Evolutionary conservation across 2,888 invertebrate genomes (phyloP).

Genomic region (Nowickia ferox): DNA sequence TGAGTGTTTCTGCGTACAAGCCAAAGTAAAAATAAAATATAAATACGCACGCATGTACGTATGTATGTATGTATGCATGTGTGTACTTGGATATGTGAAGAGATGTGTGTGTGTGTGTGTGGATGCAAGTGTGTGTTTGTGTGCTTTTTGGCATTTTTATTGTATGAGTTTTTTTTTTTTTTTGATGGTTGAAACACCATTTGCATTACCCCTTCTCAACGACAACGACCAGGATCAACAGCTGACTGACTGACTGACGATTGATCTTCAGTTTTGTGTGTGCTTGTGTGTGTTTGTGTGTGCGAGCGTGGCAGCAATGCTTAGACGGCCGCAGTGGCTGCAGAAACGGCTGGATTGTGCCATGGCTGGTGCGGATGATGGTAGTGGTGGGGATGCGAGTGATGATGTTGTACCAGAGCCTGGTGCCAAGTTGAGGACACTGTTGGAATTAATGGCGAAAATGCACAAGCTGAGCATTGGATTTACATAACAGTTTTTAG

Average conservation of each 20-base stretch:
- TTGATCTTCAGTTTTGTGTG: constrained; percentile 34
- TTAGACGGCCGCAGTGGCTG: constrained; percentile 82
- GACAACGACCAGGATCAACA: constrained; percentile 27
- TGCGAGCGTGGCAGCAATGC: constrained; percentile 45
- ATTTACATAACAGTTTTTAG: constrained; percentile 68
- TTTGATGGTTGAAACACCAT: background rate
- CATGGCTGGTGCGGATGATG: constrained; percentile 82
- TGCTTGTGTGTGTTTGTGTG: constrained; percentile 10
- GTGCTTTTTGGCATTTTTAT: background rate
- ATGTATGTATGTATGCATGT: background rate
- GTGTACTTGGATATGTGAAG: background rate
- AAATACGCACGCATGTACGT: background rate
- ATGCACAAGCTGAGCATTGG: constrained; percentile 82
- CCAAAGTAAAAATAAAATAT: no score
- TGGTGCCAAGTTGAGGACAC: constrained; percentile 83
- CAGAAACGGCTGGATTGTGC: constrained; percentile 82
- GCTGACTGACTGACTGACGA: constrained; percentile 23
- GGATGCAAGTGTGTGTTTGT: background rate
- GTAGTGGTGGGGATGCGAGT: constrained; percentile 81
- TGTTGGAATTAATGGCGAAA: constrained; percentile 83
- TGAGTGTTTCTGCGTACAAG: no score
- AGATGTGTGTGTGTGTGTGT: background rate
- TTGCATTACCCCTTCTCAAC: constrained; percentile 30
- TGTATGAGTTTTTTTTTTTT: background rate
- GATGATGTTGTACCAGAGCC: constrained; percentile 82